Percentiles rank a stretch among this genome's conserved stretches.
Evolutionary conservation across 2,888 invertebrate genomes (phyloP).

Genomic region (Leuctra nigra): DNA sequence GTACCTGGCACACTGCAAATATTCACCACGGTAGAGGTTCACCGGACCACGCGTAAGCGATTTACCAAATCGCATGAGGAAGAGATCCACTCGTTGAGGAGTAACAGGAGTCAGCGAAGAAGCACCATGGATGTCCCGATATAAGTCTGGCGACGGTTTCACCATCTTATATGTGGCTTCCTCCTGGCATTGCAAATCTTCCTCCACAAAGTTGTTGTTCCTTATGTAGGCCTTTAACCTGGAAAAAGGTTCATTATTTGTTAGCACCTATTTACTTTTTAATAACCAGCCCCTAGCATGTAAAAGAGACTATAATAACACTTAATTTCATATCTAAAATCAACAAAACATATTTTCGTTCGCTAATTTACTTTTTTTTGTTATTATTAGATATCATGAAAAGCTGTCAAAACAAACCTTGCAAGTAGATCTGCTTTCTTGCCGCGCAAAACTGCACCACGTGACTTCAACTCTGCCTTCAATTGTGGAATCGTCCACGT

Average conservation of each 20-base stretch:
- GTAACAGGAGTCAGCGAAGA: not conserved
- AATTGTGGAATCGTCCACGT: not conserved
- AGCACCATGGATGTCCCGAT: not conserved
- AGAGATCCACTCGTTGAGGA: not conserved
- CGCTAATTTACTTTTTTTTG: no score
- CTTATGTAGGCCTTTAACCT: not conserved
- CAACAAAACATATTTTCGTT: no score
- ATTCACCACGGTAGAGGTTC: not conserved
- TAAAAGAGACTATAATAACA: no score
- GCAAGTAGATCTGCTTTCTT: not conserved
- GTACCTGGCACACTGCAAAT: slow-evolving; percentile 2
- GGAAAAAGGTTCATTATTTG: no score
- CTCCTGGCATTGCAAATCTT: not conserved
- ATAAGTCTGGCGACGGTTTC: not conserved
- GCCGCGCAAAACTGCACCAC: not conserved
- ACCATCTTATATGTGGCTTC: not conserved
- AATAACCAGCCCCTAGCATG: no score
- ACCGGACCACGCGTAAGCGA: not conserved
- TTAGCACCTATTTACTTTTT: no score
- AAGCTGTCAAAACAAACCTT: no score
- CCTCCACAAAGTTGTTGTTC: not conserved
- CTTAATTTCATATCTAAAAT: no score
- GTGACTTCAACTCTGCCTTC: not conserved
- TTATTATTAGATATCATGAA: no score
- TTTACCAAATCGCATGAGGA: not conserved